Evolutionary conservation across 2,888 invertebrate species (phyloP), one percentile per base, ranked within the genome.

Genomic region (Ophion obscuratus): DNA sequence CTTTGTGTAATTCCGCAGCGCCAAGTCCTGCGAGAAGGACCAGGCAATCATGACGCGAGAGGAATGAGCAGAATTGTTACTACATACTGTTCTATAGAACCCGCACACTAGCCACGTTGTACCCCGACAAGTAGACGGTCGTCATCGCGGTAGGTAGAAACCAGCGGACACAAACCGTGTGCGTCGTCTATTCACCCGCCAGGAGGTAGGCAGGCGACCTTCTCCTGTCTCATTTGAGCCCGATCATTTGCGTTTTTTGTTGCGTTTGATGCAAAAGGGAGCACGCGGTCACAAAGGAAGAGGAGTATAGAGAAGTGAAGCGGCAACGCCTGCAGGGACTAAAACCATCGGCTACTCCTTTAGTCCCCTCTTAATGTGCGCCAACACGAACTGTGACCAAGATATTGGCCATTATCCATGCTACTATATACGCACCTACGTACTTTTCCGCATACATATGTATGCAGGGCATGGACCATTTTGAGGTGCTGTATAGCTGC

Each of bases 161-260:
- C 31, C 68, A 47, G 66, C 27, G 10, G 27, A 66, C n/a, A 11
- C 36, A 31, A 79, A 84, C 89, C 89, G 92, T 92, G 92, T 92
- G 92, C 59, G 9, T 31, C 53, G 64, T 66, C 81, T 76, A 64
- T 83, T 61, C 10, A 20, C 9, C 36, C 88, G 89, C 89, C 89
- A 47, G 64, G 31, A 31, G 57, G 53, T 53, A 75, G 44, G 53
- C 24, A 57, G 80, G 79, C 76, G 44, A 76, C 82, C 81, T 83
- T 80, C 89, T 90, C 90, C 91, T 90, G 92, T 94, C 93, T 93
- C 93, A 93, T 94, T 94, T 92, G 92, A 91, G 90, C 91, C 90
- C 92, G 94, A 94, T 94, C 93, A 94, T 94, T 93, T 94, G 93
- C 93, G 93, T 93, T 93, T 93, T 93, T 81, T 93, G 92, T 92